A percentile compares a stretch with the other conserved stretches of the same genome.
Evolutionary conservation across 2,797 vertebrate genomes (phyloP).

Genomic region (Scolopax bukidnonensis): DNA sequence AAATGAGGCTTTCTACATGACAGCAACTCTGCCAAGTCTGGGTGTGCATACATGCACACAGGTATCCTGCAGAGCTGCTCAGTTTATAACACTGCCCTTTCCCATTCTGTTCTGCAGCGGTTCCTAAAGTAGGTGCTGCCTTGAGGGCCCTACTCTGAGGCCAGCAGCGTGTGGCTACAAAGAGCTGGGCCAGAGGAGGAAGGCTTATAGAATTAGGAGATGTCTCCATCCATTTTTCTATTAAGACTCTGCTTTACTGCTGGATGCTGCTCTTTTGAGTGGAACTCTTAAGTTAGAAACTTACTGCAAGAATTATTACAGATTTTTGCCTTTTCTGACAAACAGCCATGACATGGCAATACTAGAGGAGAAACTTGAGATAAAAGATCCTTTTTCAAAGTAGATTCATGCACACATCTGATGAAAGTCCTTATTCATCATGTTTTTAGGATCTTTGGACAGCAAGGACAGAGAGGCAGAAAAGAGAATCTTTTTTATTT

Average conservation of each 20-base stretch:
- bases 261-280: background rate
- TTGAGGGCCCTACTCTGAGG: background rate
- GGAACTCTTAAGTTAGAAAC: background rate
- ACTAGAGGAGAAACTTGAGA: background rate
- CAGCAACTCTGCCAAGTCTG: background rate
- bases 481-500: background rate
- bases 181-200: background rate
- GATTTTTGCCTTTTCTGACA: background rate
- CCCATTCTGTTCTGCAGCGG: fast-evolving
- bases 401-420: background rate
- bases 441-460: background rate
- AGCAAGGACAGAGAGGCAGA: background rate
- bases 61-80: fast-evolving
- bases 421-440: background rate
- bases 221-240: background rate
- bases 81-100: fast-evolving
- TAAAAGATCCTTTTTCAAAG: background rate
- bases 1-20: background rate
- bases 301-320: background rate
- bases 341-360: background rate
- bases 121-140: fast-evolving
- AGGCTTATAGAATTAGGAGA: background rate
- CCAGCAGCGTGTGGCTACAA: background rate
- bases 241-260: background rate
- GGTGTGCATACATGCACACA: no score